These are phyloP conservation scores for Tineola bisselliella DNA, from an alignment of 2,888 invertebrate genomes.

Conservation along the genomic window DNA sequence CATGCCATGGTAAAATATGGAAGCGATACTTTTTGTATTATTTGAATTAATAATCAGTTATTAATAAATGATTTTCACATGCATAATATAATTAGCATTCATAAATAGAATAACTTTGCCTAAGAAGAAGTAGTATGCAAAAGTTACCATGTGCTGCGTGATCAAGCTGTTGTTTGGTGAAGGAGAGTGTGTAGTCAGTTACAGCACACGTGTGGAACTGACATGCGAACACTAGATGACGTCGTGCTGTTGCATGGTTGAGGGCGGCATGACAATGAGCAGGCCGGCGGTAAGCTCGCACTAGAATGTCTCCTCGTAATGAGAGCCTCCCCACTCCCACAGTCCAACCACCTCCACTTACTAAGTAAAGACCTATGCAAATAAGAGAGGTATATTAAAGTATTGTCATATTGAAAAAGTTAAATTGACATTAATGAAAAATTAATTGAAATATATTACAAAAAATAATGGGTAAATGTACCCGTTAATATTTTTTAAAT, in stretches of 20 bases:
- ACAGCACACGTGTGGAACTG: constrained; percentile 97
- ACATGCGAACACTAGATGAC: constrained; percentile 83
- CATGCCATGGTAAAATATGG: no score
- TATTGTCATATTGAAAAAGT: no score
- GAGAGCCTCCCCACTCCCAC: constrained; percentile 71
- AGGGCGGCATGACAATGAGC: constrained; percentile 35
- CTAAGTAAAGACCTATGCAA: constrained; percentile 72
- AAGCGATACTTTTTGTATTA: no score
- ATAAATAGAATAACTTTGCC: no score
- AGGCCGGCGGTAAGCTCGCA: constrained; percentile 87
- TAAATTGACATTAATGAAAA: no score
- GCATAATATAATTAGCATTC: no score
- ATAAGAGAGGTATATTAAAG: constrained; percentile 16
- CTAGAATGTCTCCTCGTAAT: constrained; percentile 87
- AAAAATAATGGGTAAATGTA: no score
- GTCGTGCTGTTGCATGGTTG: constrained; percentile 25
- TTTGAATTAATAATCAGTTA: no score
- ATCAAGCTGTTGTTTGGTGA: constrained; percentile 88
- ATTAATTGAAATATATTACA: no score
- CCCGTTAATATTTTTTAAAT: no score
- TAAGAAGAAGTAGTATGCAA: no score
- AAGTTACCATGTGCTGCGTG: constrained; percentile 80
- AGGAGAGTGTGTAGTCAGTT: constrained; percentile 83
- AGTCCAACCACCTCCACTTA: constrained; percentile 74
- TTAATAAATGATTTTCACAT: no score